Evolutionary conservation across 2,797 vertebrate genomes (phyloP).

Genomic region (Sebastes wilsoni): DNA sequence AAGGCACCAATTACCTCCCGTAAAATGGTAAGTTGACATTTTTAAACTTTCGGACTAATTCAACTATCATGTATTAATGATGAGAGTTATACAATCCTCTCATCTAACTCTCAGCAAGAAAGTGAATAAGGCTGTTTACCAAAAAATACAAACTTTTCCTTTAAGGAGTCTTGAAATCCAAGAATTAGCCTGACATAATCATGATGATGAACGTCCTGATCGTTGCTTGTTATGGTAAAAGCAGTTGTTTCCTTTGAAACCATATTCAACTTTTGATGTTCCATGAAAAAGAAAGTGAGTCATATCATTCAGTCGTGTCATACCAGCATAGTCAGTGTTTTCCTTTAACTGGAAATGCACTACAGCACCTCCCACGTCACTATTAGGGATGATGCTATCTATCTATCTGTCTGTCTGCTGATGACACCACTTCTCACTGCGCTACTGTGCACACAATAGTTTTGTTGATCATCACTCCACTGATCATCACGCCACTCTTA

Average conservation of each 20-base stretch:
- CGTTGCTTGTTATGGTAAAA: background rate
- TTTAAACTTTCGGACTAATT: too few relatives aligned
- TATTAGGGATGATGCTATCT: slow-evolving; percentile 11
- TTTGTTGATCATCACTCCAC: too few relatives aligned
- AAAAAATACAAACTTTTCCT: background rate
- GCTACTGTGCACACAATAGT: too few relatives aligned
- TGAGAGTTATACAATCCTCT: too few relatives aligned
- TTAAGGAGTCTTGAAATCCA: background rate
- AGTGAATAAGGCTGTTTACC: background rate
- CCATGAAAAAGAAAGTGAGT: slow-evolving; percentile 56
- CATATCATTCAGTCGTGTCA: slow-evolving; percentile 39
- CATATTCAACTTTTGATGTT: background rate
- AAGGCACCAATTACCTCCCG: background rate
- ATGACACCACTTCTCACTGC: background rate
- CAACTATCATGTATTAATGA: too few relatives aligned
- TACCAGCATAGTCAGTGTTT: slow-evolving; percentile 49
- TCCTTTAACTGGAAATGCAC: slow-evolving; percentile 59
- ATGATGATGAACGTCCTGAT: rapidly evolving
- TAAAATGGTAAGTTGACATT: background rate
- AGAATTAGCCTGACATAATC: too few relatives aligned
- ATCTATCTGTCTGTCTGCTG: background rate
- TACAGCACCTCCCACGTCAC: slow-evolving; percentile 41
- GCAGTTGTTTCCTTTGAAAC: slow-evolving; percentile 32
- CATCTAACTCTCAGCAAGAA: background rate
- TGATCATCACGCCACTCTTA: background rate